phyloP scores from a whole-genome alignment of 2,888 invertebrate species.

The Sarcophaga rosellei region DNA sequence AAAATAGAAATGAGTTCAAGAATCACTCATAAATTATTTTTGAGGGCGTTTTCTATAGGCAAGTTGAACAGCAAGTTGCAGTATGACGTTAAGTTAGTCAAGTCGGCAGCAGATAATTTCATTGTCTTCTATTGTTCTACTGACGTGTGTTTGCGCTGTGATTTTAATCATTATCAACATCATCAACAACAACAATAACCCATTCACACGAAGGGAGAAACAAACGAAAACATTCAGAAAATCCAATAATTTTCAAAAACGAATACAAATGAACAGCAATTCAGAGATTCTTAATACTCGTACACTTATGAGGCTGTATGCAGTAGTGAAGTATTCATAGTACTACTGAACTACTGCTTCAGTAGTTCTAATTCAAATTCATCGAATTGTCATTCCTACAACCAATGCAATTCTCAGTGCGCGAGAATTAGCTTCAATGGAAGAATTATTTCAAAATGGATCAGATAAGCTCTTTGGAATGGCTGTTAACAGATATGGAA shows the following conservation, averaged over 20 bases:
- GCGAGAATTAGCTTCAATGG: too few relatives aligned
- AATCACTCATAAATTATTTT: conserved; percentile 57
- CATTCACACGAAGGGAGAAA: conserved; percentile 37
- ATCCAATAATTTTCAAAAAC: background rate
- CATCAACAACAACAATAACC: background rate
- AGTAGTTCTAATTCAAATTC: too few relatives aligned
- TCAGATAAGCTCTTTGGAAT: too few relatives aligned
- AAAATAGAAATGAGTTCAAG: conserved; percentile 65
- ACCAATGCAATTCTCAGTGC: too few relatives aligned
- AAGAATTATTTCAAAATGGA: too few relatives aligned
- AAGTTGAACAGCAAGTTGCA: conserved; percentile 3
- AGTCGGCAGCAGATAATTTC: conserved; percentile 31
- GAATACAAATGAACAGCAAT: background rate
- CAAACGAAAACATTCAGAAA: conserved; percentile 23
- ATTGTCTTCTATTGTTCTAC: conserved; percentile 34
- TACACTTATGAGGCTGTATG: too few relatives aligned
- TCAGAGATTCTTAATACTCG: background rate
- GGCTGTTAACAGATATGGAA: too few relatives aligned
- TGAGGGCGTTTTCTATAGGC: conserved; percentile 33
- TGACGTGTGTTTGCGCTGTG: conserved; percentile 18
- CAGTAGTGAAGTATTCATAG: too few relatives aligned
- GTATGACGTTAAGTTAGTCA: background rate
- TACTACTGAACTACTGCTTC: too few relatives aligned
- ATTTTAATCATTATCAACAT: conserved; percentile 42
- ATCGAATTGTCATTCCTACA: too few relatives aligned